phyloP scores from a whole-genome alignment of 53 echinoderm and acorn worm species.

The Stichopus horrens region DNA sequence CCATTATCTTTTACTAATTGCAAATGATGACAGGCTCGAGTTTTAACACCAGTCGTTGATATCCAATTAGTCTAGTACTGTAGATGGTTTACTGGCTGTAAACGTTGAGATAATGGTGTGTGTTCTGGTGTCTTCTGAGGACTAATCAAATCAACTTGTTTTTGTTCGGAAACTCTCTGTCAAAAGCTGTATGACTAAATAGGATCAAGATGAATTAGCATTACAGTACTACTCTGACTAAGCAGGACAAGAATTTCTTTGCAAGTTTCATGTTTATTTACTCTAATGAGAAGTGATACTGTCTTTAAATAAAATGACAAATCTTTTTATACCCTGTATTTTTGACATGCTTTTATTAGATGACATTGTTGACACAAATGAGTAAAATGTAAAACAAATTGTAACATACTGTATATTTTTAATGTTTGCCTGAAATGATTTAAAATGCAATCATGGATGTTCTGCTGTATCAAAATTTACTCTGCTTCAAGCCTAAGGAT shows the following conservation, averaged over 20 bases:
- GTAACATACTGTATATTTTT: no score
- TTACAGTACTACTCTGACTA: background rate
- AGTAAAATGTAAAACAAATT: no score
- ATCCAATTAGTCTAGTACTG: background rate
- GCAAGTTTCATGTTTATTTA: no score
- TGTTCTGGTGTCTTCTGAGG: background rate
- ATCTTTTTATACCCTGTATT: no score
- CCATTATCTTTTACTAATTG: background rate
- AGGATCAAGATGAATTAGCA: background rate
- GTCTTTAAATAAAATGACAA: no score
- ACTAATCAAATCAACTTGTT: background rate
- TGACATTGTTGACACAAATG: no score
- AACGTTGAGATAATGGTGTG: background rate
- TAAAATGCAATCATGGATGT: no score
- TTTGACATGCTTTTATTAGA: no score
- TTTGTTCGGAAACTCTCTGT: background rate
- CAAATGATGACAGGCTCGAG: constrained; percentile 3
- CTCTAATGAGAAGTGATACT: no score
- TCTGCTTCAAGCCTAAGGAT: no score
- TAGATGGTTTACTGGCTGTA: background rate
- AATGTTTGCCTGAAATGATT: no score
- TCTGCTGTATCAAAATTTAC: no score
- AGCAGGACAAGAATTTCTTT: background rate
- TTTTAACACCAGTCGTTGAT: background rate
- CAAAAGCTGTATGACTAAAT: background rate